A percentile compares a stretch with the other conserved stretches of the same genome.
phyloP scores from a whole-genome alignment of 2,113 vertebrate species.

The Meleagris gallopavo region DNA sequence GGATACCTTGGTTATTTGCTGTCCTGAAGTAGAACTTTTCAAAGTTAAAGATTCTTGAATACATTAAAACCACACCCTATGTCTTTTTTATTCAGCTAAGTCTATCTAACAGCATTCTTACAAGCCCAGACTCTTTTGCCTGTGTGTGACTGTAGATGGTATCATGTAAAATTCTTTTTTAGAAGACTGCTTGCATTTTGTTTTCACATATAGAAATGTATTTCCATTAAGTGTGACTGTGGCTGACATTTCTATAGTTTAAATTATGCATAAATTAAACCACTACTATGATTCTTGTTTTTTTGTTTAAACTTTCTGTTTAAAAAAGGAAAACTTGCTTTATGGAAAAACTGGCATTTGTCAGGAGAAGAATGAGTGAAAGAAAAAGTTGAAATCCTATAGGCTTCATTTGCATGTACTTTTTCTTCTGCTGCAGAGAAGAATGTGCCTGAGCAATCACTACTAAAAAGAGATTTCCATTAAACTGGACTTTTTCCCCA shows the following conservation, averaged over 20 bases:
- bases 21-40: neutral
- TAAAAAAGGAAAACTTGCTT: neutral
- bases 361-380: neutral
- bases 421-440: neutral
- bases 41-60: neutral
- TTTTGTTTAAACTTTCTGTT: neutral
- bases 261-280: neutral
- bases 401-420: neutral
- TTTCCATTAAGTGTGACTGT: neutral
- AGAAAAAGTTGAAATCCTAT: neutral
- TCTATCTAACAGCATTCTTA: neutral
- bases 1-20: neutral
- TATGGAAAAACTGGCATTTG: neutral
- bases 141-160: neutral
- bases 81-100: neutral
- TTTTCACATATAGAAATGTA: neutral
- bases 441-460: neutral
- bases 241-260: neutral
- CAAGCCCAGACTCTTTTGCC: neutral
- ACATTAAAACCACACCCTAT: neutral
- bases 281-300: neutral
- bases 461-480: neutral
- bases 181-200: fast-evolving
- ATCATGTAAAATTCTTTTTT: neutral
- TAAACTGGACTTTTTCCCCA: neutral